Base-by-base conservation (phyloP, 1,140 invertebrate genomes). In the Cardiocondyla obscurior region DNA sequence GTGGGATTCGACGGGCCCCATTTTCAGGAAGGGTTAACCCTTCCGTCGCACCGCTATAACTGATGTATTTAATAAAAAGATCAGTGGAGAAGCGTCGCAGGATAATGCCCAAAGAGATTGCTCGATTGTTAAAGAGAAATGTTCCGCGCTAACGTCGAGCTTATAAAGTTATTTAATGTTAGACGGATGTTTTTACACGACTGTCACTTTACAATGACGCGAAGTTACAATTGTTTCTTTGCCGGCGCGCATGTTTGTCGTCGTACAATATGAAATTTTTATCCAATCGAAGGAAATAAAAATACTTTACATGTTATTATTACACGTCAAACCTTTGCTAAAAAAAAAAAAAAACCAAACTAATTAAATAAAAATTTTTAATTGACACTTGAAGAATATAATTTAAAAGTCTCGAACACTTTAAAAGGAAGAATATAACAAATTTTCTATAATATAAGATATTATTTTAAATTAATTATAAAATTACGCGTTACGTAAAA, bases 141-240 rank as follows among this genome's bases (percentile, higher is more conserved):
- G 74, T 79, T 70, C 51, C 77, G 76, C 25, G 74, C 51, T 84
- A 30, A 79, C 74, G 64, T 81, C 64, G 82, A 84, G 76, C 82
- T 81, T 84, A 81, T 84, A 84, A 51, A 64, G 53, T 60, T 79
- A 83, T 28, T 81, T 83, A 83, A 81, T 81, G 55, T 81, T 81
- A 81, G 36, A 58, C 55, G 33, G 5, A 84, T 84, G 64, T 84
- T 84, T 84, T 81, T 83, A 83, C 82, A 81, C 53, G 44, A 83
- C 82, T 83, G 82, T 62, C 51, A 83, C 51, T 81, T 69, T 79
- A 83, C 72, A 55, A 51, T 77, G 39, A 79, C 72, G 60, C 19
- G 25, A 82, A 49, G 19, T 51, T 42, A 82, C 19, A 33, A 62
- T 65, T 65, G 81, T 82, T 82, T 42, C 25, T 64, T 60, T 60